Conservation (phyloP, 2,797 vertebrate species). For the Rhinella marina region DNA sequence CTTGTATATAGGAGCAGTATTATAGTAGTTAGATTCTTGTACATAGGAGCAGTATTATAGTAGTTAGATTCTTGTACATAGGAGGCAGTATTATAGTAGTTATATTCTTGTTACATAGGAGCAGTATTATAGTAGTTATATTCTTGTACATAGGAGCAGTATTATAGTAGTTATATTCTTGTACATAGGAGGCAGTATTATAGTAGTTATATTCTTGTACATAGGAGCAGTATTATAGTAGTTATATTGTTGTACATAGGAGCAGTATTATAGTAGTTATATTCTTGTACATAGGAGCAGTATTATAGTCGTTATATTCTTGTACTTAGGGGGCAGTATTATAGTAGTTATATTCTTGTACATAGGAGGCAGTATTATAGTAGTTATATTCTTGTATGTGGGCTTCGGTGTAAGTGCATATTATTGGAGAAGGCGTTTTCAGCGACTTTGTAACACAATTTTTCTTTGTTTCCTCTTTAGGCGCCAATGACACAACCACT, state of each 20-base stretch:
- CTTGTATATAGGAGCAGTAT: background rate
- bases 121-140: background rate
- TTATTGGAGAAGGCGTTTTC: background rate
- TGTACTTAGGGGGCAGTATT: no score
- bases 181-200: background rate
- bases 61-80: background rate
- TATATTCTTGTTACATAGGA: no score
- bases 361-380: no score
- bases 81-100: background rate
- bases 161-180: background rate
- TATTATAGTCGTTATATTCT: background rate
- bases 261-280: background rate
- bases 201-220: background rate
- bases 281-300: background rate
- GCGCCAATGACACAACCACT: background rate
- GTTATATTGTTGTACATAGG: background rate
- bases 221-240: background rate
- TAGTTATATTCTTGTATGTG: no score
- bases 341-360: no score
- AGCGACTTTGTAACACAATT: background rate
- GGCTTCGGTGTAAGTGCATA: background rate
- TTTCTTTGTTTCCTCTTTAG: constrained; percentile 16
- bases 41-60: background rate
- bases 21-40: constrained; percentile 5
- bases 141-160: background rate